Evolutionary conservation across 2,113 vertebrate genomes (phyloP), one percentile per base, ranked within the genome.

Genomic region (Microcebus ravelobensis): DNA sequence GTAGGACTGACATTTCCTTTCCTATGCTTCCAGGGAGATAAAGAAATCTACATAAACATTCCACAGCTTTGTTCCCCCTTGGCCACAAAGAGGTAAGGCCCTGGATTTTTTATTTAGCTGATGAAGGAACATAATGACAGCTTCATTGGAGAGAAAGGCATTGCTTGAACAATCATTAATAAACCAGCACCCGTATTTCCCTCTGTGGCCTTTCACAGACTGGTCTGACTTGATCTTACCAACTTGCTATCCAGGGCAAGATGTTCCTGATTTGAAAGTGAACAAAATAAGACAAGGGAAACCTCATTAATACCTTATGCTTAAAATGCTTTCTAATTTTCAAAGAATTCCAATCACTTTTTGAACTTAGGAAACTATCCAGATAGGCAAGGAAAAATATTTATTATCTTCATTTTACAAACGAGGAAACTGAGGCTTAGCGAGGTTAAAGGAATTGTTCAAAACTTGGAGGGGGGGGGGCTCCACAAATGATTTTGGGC

Each of bases 261-360:
- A 81, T 86, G n/a, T 36, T 86, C 55, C n/a, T 79, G 70, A 96
- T 80, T 93, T 74, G n/a, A 70, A 91, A 61, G 27, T 45, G 83
- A 82, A 31, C 48, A 57, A 79, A 82, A 20, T n/a, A 89, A 67
- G 65, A 73, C 15, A 50, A 67, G 17, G 29, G 71, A 57, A 31
- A 80, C 63, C 21, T 90, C 57, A 73, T 42, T 79, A 42, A 77
- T 73, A 74, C 10, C 20, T 39, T 74, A 67, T 55, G 57, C 18
- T 90, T 67, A 94, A 57, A 85, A 90, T 25, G 13, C 39, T 73
- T 89, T 71, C 34, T 95, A 68, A 67, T 92, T 96, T 73, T 88
- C 85, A 90, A 92, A 87, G 39, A 83, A 90, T 79, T 87, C 23
- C 25, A 74, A 14, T 13, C 31, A 8, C 27, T 70, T 61, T 73